Base-by-base conservation (phyloP, 1,140 invertebrate genomes). In the Lineus longissimus region DNA sequence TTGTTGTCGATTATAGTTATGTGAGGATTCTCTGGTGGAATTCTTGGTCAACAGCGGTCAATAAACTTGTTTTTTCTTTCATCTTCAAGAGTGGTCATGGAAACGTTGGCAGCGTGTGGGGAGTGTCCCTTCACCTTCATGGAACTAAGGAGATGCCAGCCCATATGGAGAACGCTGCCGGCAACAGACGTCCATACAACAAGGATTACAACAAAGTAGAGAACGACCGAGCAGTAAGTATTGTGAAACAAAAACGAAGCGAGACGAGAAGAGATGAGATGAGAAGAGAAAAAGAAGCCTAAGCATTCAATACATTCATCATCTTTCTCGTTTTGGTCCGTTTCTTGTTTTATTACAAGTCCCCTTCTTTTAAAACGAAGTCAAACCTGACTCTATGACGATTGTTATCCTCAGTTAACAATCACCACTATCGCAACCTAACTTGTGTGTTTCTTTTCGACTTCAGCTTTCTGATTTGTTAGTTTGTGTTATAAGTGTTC, bases 91-190 rank as follows among this genome's bases (percentile, higher is more conserved):
- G 74, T 51, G 81, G 80, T 4, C 77, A 59, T 2, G 43, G 62
- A 11, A 88, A 88, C 66, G 70, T 67, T 22, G 89, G 89, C 15
- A 72, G 72, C 36, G 75, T 91, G 7, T 83, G 83, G 31, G 74
- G 83, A 54, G 77, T 87, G 1, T 82, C 73, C 25, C 71, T 91
- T 45, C 82, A 87, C 45, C 69, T 92, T 1, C 88, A 91, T 71
- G 91, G 91, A 25, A 91, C 89, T 0, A 82, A 82, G 67, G 76
- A 86, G 54, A 81, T 81, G 56, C 90, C 90, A 0, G 65, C 73
- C 13, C 86, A 91, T 65, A 86, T 87, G 77, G 75, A 74, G 67
- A 77, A 83, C 25, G 86, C 58, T 15, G 85, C 40, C 4, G 58
- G 71, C 29, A 69, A 70, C 17, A 51, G 40, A 15, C 57, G 62